Percentiles rank a stretch among this genome's conserved stretches.
Conservation (phyloP, 1,140 invertebrate species). For the Papilio aristodemus region DNA sequence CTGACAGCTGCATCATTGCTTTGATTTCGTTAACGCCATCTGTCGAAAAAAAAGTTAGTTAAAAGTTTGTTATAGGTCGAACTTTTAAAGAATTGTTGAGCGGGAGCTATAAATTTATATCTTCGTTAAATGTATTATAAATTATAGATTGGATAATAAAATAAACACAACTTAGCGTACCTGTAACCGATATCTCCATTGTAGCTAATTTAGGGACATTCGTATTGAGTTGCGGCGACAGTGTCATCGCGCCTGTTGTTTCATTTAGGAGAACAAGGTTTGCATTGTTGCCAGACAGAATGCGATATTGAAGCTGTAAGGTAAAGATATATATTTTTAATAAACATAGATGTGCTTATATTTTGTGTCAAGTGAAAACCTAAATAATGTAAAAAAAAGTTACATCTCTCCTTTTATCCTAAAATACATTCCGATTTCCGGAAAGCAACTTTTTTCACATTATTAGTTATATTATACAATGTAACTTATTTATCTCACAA, state of each 20-base stretch:
- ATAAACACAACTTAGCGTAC: slow-evolving; percentile 72
- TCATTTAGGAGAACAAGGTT: slow-evolving; percentile 92
- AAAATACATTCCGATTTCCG: no score
- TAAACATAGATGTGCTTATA: no score
- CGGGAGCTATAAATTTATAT: no score
- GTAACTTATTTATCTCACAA: no score
- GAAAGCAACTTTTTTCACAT: no score
- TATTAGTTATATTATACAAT: no score
- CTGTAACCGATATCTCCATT: slow-evolving; percentile 96
- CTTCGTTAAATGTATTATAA: no score
- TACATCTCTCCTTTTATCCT: no score
- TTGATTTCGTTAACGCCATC: slow-evolving; percentile 96
- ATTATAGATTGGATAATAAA: background rate
- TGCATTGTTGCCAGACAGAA: slow-evolving; percentile 96
- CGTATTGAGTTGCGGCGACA: slow-evolving; percentile 96
- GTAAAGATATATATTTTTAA: slow-evolving; percentile 52
- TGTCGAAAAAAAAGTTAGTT: slow-evolving; percentile 55
- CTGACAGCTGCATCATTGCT: slow-evolving; percentile 93
- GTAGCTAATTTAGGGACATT: slow-evolving; percentile 96
- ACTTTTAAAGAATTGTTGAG: background rate
- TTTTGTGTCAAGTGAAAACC: no score
- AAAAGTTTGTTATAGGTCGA: background rate
- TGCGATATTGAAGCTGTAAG: slow-evolving; percentile 85
- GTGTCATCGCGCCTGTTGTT: slow-evolving; percentile 90
- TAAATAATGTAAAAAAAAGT: no score